Evolutionary conservation across 2,113 vertebrate genomes (phyloP).

Genomic region (Coryphaenoides rupestris): DNA sequence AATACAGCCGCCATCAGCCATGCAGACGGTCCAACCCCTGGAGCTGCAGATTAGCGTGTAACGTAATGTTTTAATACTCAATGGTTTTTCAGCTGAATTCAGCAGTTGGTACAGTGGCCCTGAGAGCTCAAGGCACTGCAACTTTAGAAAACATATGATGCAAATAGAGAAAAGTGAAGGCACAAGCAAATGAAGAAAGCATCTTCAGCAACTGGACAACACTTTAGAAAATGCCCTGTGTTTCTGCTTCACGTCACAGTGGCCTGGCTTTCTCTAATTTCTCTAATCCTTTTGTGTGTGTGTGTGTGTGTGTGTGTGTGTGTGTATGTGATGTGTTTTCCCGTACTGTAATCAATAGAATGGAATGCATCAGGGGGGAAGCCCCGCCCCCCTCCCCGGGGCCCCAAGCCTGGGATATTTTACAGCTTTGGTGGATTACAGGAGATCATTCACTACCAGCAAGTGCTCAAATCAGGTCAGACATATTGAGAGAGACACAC

Average conservation of each 20-base stretch:
- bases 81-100: too few species aligned
- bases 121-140: too few species aligned
- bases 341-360: conserved; percentile 35
- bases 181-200: too few species aligned
- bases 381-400: too few species aligned
- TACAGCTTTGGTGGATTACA: conserved; percentile 54
- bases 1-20: too few species aligned
- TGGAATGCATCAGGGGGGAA: conserved; percentile 5
- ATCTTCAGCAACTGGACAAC: conserved; percentile 6
- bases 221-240: conserved; percentile 12
- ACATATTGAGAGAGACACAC: conserved; percentile 46
- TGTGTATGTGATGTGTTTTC: conserved; percentile 3
- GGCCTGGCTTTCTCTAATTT: background rate
- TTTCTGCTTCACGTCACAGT: background rate
- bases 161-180: too few species aligned
- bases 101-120: too few species aligned
- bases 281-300: conserved; percentile 18
- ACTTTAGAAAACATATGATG: too few species aligned
- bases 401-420: too few species aligned
- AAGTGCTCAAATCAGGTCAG: conserved; percentile 39
- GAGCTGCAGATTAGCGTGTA: too few species aligned
- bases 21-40: too few species aligned
- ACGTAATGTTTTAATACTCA: too few species aligned
- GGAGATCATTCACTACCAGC: conserved; percentile 26
- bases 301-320: background rate